phyloP scores from a whole-genome alignment of 1,140 invertebrate species.

The Mizuhopecten yessoensis region DNA sequence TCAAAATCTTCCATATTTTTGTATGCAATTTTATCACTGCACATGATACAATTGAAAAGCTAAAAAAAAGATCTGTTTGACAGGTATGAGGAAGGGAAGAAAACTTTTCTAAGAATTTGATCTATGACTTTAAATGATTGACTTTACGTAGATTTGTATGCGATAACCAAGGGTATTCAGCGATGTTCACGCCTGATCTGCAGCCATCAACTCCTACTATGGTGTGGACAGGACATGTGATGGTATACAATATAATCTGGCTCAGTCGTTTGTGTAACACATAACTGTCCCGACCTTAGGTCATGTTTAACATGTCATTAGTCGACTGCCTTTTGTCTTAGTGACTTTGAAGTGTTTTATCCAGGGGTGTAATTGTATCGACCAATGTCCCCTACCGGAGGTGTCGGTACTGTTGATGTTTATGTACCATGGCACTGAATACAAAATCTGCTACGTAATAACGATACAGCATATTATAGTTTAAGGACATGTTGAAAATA shows the following conservation, averaged over 20 bases:
- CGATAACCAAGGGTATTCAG: neutral
- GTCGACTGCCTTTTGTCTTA: neutral
- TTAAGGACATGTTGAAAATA: neutral
- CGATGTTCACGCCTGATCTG: neutral
- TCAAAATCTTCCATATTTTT: too few species aligned
- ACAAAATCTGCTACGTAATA: neutral
- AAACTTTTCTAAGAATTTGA: neutral
- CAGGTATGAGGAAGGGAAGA: neutral
- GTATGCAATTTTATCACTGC: too few species aligned
- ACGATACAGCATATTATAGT: neutral
- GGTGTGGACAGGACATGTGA: neutral
- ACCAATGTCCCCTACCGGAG: slow-evolving; percentile 29
- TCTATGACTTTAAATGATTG: neutral
- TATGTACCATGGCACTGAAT: slow-evolving; percentile 20
- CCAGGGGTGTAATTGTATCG: neutral
- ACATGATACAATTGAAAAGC: too few species aligned
- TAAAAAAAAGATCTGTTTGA: too few species aligned
- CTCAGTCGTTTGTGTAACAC: neutral
- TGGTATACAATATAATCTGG: neutral
- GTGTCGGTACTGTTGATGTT: neutral
- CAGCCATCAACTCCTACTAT: neutral
- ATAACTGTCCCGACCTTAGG: neutral
- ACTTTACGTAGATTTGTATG: neutral
- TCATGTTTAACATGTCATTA: neutral
- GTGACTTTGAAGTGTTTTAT: neutral